Evolutionary conservation across 2,113 vertebrate species (phyloP).

Genomic region (Vimba vimba): DNA sequence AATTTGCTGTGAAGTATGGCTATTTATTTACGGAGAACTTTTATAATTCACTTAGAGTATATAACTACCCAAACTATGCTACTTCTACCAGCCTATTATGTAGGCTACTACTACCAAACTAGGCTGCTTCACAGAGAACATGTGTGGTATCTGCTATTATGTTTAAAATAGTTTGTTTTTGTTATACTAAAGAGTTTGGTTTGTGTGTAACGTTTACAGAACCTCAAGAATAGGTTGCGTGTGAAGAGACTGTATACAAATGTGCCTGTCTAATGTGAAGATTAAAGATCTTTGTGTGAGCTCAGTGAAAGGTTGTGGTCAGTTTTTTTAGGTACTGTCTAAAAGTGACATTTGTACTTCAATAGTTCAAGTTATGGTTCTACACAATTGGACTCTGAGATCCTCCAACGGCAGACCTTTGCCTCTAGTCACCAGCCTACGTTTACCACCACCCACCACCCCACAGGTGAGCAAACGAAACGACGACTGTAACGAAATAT

Average conservation of each 20-base stretch:
- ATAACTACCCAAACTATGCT: not conserved
- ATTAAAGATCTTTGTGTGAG: not conserved
- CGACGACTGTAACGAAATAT: not conserved
- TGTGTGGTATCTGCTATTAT: not conserved
- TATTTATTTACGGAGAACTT: not conserved
- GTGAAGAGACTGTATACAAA: not conserved
- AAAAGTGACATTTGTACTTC: conserved; percentile 56
- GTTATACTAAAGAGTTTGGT: not conserved
- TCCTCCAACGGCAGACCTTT: conserved; percentile 90
- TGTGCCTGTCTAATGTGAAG: not conserved
- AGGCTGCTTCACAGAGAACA: not conserved
- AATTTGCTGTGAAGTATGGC: not conserved
- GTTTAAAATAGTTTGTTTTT: conserved; percentile 6
- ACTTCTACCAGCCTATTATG: not conserved
- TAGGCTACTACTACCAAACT: not conserved
- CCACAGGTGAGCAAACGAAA: conserved; percentile 79
- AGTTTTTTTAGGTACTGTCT: not conserved
- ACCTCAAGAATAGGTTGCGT: not conserved
- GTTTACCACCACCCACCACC: conserved; percentile 86
- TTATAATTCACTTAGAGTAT: not conserved
- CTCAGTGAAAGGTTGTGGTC: not conserved
- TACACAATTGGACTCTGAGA: conserved; percentile 89
- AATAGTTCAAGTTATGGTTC: conserved; percentile 92
- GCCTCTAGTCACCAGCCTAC: conserved; percentile 88
- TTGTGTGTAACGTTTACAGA: not conserved